Base-by-base conservation (phyloP, 1,140 invertebrate genomes). In the Bombus confusus region DNA sequence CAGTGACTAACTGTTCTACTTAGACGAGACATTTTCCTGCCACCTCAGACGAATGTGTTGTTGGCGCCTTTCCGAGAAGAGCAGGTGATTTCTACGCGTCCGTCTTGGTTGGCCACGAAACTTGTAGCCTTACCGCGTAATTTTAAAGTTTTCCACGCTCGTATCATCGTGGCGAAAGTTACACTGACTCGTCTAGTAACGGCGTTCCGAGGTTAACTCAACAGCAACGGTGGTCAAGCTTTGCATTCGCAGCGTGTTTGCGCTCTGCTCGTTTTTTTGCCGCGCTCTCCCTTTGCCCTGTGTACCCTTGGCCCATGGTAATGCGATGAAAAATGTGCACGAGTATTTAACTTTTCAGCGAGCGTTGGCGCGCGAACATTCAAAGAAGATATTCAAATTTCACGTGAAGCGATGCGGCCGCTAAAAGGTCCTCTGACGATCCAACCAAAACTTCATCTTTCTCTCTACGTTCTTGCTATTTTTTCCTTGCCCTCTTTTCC, bases 211-310 rank as follows among this genome's bases (percentile, higher is more conserved):
- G 75, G 37, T 64, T 62, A 77, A 77, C 52, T 41, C 18, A 41
- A 28, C 75, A 69, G 34, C 66, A 31, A 31, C 72, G 31, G n/a
- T 78, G 80, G 86, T 83, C 52, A 66, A 43, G 80, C 41, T 79
- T 87, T 52, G 59, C 57, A 37, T 76, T 76, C 34, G 74, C 74
- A 3, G 10, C 12, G 31, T 76, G 34, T 62, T 59, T 39, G 25
- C 74, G 3, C 74, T 62, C 31, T 62, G 15, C 34, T 39, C 34
- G 1, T 76, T 22, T 62, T 52, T 57, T 57, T 37, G 12, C n/a
- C 34, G 2, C 25, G 34, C n/a, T 18, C 34, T 22, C 71, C 6
- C 41, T 43, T 43, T 47, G 8, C 71, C 39, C 39, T 25, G 37
- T 10, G 68, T 71, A 25, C 25, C 39, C 28, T 52, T 9, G 39